phyloP scores from a whole-genome alignment of 1,140 invertebrate species.

The Rhagoletis pomonella region DNA sequence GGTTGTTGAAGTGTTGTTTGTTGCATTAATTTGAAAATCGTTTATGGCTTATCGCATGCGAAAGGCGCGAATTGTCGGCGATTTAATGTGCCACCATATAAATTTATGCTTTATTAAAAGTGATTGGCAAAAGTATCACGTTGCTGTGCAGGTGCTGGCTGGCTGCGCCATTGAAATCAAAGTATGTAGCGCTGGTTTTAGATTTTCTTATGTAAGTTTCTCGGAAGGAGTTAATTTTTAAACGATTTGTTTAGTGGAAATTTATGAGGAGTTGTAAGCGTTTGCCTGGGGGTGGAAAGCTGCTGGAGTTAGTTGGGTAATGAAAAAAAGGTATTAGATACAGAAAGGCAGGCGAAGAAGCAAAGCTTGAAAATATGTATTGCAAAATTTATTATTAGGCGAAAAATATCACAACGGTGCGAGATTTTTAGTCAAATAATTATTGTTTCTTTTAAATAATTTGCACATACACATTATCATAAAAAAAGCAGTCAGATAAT shows the following conservation, averaged over 20 bases:
- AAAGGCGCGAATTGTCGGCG: background rate
- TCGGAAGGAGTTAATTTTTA: slow-evolving; percentile 33
- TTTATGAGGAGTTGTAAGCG: no score
- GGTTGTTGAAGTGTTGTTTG: background rate
- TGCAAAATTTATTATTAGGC: no score
- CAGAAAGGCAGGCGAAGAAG: no score
- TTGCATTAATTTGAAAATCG: slow-evolving; percentile 41
- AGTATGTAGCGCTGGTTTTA: background rate
- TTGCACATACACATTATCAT: no score
- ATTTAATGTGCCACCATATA: slow-evolving; percentile 39
- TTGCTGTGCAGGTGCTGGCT: background rate
- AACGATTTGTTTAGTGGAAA: slow-evolving; percentile 33
- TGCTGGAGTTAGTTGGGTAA: background rate
- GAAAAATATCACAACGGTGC: no score
- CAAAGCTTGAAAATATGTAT: no score
- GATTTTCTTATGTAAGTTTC: background rate
- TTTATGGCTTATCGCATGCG: slow-evolving; percentile 33
- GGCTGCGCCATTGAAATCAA: background rate
- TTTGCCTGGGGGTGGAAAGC: no score
- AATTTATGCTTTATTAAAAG: slow-evolving; percentile 47
- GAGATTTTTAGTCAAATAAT: no score
- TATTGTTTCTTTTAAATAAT: no score
- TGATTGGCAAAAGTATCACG: slow-evolving; percentile 42
- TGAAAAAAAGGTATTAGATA: no score
- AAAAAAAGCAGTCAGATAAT: no score